phyloP scores from a whole-genome alignment of 2,113 vertebrate genomes.

The Petrocephalus microphthalmus region DNA sequence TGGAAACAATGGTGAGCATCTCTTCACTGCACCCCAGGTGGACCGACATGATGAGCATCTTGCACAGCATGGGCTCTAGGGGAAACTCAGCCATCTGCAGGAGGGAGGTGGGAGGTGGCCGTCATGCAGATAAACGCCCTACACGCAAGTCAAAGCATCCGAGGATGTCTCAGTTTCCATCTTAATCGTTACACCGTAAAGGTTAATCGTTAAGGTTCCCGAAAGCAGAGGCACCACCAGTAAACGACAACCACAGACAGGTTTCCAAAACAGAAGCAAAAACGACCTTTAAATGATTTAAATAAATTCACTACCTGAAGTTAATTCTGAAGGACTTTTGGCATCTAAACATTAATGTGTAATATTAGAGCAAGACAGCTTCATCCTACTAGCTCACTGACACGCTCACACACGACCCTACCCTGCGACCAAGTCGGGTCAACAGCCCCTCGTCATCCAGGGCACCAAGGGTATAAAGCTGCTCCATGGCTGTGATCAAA shows the following conservation, averaged over 20 bases:
- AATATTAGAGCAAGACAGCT: not conserved
- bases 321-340: not conserved
- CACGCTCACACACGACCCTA: constrained; percentile 43
- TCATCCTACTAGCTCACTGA: not conserved
- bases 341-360: not conserved
- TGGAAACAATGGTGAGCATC: constrained; percentile 95
- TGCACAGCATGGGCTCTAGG: constrained; percentile 95
- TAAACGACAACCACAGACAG: not conserved
- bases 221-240: not conserved
- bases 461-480: constrained; percentile 91
- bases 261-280: not conserved
- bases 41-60: constrained; percentile 99
- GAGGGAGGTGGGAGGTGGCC: constrained; percentile 23
- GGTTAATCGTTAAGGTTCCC: not conserved
- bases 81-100: constrained; percentile 94
- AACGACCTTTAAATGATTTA: not conserved
- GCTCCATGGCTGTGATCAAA: constrained; percentile 97
- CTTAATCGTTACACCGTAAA: not conserved
- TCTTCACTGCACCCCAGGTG: constrained; percentile 95
- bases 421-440: constrained; percentile 86
- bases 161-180: not conserved
- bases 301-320: not conserved
- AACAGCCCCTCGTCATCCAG: constrained; percentile 93
- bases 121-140: constrained; percentile 10
- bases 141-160: not conserved